Percentiles rank a stretch among this genome's conserved stretches.
phyloP scores from a whole-genome alignment of 2,888 invertebrate species.

The Sarcophaga rosellei region DNA sequence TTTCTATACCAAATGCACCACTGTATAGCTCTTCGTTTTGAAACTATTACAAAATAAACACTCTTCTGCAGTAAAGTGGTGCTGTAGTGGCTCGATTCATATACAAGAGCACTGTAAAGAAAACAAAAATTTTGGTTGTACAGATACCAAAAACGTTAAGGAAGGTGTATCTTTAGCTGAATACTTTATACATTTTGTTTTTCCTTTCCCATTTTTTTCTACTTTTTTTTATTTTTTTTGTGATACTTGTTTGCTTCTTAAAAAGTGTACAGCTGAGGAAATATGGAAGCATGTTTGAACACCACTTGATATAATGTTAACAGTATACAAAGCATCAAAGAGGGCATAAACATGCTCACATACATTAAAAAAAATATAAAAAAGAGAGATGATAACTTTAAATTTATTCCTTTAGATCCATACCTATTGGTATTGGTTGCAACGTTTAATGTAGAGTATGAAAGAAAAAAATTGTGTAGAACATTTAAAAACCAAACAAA shows the following conservation, averaged over 20 bases:
- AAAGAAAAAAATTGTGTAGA: neutral
- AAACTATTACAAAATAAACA: neutral
- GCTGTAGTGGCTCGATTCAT: neutral
- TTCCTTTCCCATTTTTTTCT: neutral
- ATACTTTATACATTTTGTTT: neutral
- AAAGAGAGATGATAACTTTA: constrained; percentile 40
- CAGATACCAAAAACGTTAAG: constrained; percentile 42
- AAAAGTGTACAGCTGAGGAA: constrained; percentile 2
- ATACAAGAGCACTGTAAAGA: neutral
- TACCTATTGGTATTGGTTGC: constrained; percentile 22
- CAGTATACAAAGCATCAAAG: constrained; percentile 8
- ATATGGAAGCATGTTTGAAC: constrained; percentile 45
- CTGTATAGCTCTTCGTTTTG: neutral
- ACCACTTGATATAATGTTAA: constrained; percentile 52
- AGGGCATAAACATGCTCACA: neutral
- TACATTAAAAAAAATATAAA: constrained; percentile 4
- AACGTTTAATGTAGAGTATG: neutral
- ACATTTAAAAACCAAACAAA: neutral
- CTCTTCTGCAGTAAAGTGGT: neutral
- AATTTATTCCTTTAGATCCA: constrained; percentile 49
- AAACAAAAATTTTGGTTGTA: constrained; percentile 45
- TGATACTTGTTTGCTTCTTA: neutral
- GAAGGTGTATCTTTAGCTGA: neutral
- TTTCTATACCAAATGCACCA: neutral
- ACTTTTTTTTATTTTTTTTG: neutral